A percentile compares a stretch with the other conserved stretches of the same genome.
phyloP scores from a whole-genome alignment of 2,888 invertebrate genomes.

The Epirrita christyi region DNA sequence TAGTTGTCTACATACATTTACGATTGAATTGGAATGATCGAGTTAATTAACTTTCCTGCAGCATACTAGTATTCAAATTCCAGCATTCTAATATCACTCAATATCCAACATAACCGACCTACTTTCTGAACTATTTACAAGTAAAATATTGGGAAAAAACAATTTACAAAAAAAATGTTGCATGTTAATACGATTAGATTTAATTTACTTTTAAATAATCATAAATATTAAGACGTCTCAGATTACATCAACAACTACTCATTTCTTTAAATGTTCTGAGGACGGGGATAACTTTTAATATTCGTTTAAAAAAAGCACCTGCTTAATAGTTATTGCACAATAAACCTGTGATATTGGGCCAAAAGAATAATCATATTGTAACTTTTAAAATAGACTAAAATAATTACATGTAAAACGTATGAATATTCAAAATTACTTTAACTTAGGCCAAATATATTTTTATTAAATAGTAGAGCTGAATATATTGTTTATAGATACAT shows the following conservation, averaged over 20 bases:
- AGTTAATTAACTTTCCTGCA: slow-evolving; percentile 52
- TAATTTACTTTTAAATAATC: slow-evolving; percentile 17
- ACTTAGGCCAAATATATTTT: slow-evolving; percentile 78
- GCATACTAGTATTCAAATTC: slow-evolving; percentile 49
- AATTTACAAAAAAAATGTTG: slow-evolving; percentile 53
- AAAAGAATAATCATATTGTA: slow-evolving; percentile 43
- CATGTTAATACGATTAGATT: slow-evolving; percentile 38
- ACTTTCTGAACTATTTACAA: slow-evolving; percentile 66
- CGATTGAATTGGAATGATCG: slow-evolving; percentile 72
- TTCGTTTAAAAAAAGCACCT: slow-evolving; percentile 67
- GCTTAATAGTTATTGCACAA: slow-evolving; percentile 71
- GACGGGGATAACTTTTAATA: slow-evolving; percentile 55
- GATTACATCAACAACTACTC: slow-evolving; percentile 54
- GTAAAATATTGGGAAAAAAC: slow-evolving; percentile 52
- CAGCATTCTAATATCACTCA: slow-evolving; percentile 68
- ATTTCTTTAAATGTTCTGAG: slow-evolving; percentile 75
- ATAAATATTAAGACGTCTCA: slow-evolving; percentile 33
- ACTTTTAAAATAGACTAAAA: slow-evolving; percentile 38
- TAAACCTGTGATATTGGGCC: slow-evolving; percentile 37
- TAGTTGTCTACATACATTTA: slow-evolving; percentile 43
- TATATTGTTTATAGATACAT: slow-evolving; percentile 55
- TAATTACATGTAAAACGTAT: slow-evolving; percentile 51
- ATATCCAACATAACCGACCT: slow-evolving; percentile 55
- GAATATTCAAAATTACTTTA: slow-evolving; percentile 67
- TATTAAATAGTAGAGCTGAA: slow-evolving; percentile 54